Conservation (phyloP, 1,140 invertebrate genomes). For the Lepidurus packardi region DNA sequence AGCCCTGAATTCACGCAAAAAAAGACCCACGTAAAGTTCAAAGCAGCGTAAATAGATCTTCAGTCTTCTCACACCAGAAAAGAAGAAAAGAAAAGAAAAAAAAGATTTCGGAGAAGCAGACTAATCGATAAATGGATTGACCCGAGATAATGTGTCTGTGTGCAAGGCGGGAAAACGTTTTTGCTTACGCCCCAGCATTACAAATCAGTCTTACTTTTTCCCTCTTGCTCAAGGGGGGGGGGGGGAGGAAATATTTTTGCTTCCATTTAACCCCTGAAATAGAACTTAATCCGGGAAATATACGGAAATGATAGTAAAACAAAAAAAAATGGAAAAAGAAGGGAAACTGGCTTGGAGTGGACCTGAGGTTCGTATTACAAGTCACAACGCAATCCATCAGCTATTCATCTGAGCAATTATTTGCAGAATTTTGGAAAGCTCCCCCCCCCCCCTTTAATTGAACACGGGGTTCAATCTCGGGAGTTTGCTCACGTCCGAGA, state of each 20-base stretch:
- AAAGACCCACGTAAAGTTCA: no score
- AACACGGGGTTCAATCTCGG: neutral
- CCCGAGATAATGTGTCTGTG: constrained; percentile 2
- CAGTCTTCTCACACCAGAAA: no score
- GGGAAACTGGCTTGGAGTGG: neutral
- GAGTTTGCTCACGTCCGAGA: neutral
- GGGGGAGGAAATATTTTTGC: neutral
- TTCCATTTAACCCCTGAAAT: neutral
- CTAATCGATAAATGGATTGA: constrained; percentile 22
- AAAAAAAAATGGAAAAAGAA: neutral
- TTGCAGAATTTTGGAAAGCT: neutral
- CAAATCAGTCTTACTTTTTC: neutral
- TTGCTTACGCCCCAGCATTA: neutral
- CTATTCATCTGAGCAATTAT: neutral
- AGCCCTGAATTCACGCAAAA: no score
- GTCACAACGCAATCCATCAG: constrained; percentile 2
- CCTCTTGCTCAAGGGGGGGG: neutral
- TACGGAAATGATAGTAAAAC: neutral
- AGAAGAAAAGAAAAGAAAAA: no score
- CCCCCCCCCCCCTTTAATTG: neutral
- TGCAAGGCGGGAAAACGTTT: neutral
- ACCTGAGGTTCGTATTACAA: neutral
- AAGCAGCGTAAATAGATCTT: no score
- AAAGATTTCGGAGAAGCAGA: neutral
- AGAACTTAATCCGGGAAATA: neutral